phyloP scores from a whole-genome alignment of 2,797 vertebrate species.

The Lophotriccus pileatus region DNA sequence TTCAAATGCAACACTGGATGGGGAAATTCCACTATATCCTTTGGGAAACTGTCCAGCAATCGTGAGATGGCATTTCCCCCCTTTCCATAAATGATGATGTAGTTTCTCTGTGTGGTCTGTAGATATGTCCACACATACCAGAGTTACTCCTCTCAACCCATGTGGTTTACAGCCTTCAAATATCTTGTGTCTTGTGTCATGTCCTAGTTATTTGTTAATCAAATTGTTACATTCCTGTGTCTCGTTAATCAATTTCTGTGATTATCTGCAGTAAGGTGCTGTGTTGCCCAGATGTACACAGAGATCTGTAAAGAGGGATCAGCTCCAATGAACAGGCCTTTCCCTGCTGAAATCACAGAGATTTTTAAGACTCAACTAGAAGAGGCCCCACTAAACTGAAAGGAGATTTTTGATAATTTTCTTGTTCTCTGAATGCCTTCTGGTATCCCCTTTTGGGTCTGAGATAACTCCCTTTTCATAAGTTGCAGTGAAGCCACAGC shows the following conservation, averaged over 20 bases:
- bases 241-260: neutral
- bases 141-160: neutral
- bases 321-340: neutral
- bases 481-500: neutral
- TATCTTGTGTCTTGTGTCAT: neutral
- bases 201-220: neutral
- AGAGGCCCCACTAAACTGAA: neutral
- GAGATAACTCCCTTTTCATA: neutral
- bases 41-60: constrained; percentile 38
- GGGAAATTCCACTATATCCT: constrained; percentile 51
- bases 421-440: neutral
- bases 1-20: constrained; percentile 7
- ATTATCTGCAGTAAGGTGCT: neutral
- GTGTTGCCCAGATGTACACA: neutral
- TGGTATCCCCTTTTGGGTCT: neutral
- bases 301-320: neutral
- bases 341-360: neutral
- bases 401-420: neutral
- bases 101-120: neutral
- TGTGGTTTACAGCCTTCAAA: neutral
- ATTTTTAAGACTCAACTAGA: neutral
- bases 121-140: neutral
- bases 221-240: neutral
- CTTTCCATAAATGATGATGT: neutral
- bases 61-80: neutral